Base-by-base conservation (phyloP, 2,888 invertebrate species). In the Celastrina argiolus region DNA sequence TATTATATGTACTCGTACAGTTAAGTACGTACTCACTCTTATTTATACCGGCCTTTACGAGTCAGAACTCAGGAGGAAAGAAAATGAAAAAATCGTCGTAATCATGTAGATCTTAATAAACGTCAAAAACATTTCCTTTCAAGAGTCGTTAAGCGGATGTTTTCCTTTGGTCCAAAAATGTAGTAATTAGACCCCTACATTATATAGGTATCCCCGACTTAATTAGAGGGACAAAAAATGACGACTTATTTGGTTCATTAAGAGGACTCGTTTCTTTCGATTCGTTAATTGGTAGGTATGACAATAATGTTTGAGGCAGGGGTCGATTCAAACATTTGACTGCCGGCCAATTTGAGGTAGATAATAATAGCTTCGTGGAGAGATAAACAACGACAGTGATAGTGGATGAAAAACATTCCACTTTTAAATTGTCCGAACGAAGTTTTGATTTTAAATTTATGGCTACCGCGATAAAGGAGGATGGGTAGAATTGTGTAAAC, bases 281-380 rank as follows among this genome's bases (percentile, higher is more conserved):
- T 67, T 67, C 69, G 69, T 71, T 69, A 69, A 66, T 68, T 70
- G 69, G 72, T 69, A 69, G 69, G 72, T 69, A 69, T 65, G 66
- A 67, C 67, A 72, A 72, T 72, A 72, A 68, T 69, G 68, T 70
- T 66, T 68, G 64, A 65, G 67, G 67, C 51, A 70, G 66, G 67
- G 66, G 66, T 69, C 68, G 58, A 58, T 61, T 67, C 71, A 63
- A 69, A 67, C 67, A 68, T 64, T 68, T 72, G 72, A 71, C 69
- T 64, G 58, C 42, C 56, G 56, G 71, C 71, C 71, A 72, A 69
- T 56, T 69, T 66, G 56, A 65, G 72, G 67, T 66, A 75, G 74
- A 73, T 71, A 71, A 74, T 72, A 74, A 75, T 72, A 76, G 74
- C 76, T 70, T 68, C 68, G 68, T 71, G 69, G 71, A 45, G 65